Base-by-base conservation (phyloP, 2,888 invertebrate genomes). In the Cryptocephalus primarius region DNA sequence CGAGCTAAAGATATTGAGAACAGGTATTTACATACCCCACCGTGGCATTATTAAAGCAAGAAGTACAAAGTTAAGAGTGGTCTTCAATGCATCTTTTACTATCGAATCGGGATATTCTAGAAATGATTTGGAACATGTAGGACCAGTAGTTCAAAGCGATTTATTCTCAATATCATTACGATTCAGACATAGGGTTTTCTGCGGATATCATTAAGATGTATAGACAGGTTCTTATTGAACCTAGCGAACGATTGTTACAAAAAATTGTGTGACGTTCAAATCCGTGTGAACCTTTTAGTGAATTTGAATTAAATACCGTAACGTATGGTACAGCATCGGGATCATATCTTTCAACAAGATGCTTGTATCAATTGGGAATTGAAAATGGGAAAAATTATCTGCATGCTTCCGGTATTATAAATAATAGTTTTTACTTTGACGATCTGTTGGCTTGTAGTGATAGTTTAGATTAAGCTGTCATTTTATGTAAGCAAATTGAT, bases 391-490 rank as follows among this genome's bases (percentile, higher is more conserved):
- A 34, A 10, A 22, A 43, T 2, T 6, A 49, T 39, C 51, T 45
- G 9, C 13, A 42, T 12, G 38, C 47, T 11, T 40, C 47, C 8
- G 11, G 43, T 13, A 45, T 48, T 4, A 54, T 54, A 14, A 9
- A 32, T 22, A 42, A 52, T 22, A 48, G 52, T 33, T 51, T 56
- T 42, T 56, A 56, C 34, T 48, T 56, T 6, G 55, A 55, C 12
- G 50, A 55, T 43, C 11, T 55, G 6, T 40, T 55, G 3, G 48
- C 47, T 8, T 42, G 47, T 9, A 32, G 36, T 9, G 47, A 53
- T 34, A 31, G 44, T 6, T 11, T 34, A 38, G 39, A 50, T 38
- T 40, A 46, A 13, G 51, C 11, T 2, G 31, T 38, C 13, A 38
- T 32, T 36, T 31, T 42, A 11, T 14, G n/a, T 31, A 14, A 39